Evolutionary conservation across 2,888 invertebrate genomes (phyloP).

Genomic region (Drosophila buzzatii): DNA sequence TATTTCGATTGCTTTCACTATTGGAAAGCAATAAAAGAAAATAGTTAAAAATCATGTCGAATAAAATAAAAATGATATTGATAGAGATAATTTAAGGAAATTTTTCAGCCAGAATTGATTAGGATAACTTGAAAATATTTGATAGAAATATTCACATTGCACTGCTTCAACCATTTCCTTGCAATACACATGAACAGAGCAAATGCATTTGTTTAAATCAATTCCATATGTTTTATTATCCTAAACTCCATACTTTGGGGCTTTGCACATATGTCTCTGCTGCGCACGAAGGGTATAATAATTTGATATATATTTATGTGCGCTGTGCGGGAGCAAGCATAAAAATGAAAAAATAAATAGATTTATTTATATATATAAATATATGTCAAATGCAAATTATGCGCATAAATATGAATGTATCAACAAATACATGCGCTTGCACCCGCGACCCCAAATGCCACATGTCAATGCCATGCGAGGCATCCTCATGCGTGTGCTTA

Average conservation of each 20-base stretch:
- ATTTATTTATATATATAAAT: constrained; percentile 6
- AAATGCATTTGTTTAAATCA: constrained; percentile 4
- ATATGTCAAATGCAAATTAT: constrained; percentile 79
- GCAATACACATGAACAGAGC: background rate
- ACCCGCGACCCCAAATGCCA: constrained; percentile 11
- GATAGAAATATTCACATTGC: too few relatives aligned
- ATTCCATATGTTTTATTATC: constrained; percentile 9
- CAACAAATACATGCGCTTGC: constrained; percentile 66
- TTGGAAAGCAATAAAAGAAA: too few relatives aligned
- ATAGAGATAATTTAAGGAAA: background rate
- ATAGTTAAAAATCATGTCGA: too few relatives aligned
- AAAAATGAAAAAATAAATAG: constrained; percentile 56
- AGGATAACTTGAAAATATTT: too few relatives aligned
- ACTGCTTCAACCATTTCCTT: background rate
- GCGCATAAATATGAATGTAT: constrained; percentile 67
- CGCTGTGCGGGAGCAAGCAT: constrained; percentile 37
- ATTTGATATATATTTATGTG: constrained; percentile 43
- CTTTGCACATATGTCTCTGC: constrained; percentile 17
- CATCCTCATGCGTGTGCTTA: constrained; percentile 24
- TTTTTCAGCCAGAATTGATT: background rate
- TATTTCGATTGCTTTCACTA: too few relatives aligned
- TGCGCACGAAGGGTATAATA: constrained; percentile 10
- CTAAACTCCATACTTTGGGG: constrained; percentile 1
- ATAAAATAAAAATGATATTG: background rate
- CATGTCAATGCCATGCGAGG: constrained; percentile 20